These are phyloP conservation scores for Charanyca ferruginea DNA, from an alignment of 2,888 invertebrate species.

Conservation along the genomic window DNA sequence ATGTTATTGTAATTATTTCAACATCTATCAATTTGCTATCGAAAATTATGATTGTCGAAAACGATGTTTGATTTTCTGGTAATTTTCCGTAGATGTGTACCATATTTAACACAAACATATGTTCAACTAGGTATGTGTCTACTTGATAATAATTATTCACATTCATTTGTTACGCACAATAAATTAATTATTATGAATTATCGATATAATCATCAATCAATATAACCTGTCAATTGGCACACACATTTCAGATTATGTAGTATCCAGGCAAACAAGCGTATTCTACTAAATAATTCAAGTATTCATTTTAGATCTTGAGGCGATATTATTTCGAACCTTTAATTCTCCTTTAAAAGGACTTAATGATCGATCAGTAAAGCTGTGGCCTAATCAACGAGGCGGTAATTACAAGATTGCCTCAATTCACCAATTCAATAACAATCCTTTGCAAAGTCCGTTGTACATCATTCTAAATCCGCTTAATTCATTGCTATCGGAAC, in stretches of 20 bases:
- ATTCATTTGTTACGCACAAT: background rate
- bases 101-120: background rate
- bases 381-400: background rate
- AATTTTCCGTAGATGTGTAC: conserved; percentile 25
- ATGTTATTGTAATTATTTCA: conserved; percentile 7
- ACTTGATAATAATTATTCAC: background rate
- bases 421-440: conserved; percentile 29
- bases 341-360: background rate
- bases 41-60: conserved; percentile 14
- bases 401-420: conserved; percentile 10
- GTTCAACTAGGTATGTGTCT: background rate
- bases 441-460: conserved; percentile 29
- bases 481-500: conserved; percentile 42
- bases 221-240: conserved; percentile 19
- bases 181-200: conserved; percentile 15
- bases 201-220: conserved; percentile 15
- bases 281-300: background rate
- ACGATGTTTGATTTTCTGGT: conserved; percentile 2
- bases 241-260: conserved; percentile 20
- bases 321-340: background rate
- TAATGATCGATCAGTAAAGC: background rate
- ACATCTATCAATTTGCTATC: conserved; percentile 20
- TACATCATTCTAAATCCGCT: conserved; percentile 38
- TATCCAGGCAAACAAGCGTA: background rate
- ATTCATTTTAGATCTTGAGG: too few relatives aligned